A percentile compares a stretch with the other conserved stretches of the same genome.
Evolutionary conservation across 2,113 vertebrate genomes (phyloP).

Genomic region (Marmota monax): DNA sequence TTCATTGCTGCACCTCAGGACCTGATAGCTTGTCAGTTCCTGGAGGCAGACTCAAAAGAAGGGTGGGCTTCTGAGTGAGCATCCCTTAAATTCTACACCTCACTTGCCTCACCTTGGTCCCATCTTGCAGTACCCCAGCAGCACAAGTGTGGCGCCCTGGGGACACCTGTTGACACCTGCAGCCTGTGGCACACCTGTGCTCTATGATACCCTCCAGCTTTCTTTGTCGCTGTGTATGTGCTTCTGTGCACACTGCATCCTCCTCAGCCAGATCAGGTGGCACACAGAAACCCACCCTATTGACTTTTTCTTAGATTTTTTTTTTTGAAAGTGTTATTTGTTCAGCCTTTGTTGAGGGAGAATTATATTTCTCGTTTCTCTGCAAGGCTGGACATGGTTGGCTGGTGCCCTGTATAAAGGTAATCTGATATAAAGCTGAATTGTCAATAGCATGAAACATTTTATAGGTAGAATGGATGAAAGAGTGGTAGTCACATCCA

Average conservation of each 20-base stretch:
- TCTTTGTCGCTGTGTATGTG: constrained; percentile 31
- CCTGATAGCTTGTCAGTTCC: not conserved
- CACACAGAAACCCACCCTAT: constrained; percentile 40
- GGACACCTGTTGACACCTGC: not conserved
- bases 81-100: not conserved
- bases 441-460: constrained; percentile 26
- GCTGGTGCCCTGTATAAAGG: constrained; percentile 14
- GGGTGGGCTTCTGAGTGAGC: not conserved
- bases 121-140: not conserved
- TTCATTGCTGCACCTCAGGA: not conserved
- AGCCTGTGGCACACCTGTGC: not conserved
- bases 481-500: not conserved
- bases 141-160: not conserved
- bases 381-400: not conserved
- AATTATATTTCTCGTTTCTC: constrained; percentile 54
- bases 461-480: constrained; percentile 17
- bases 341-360: constrained; percentile 25
- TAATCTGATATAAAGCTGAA: constrained; percentile 55
- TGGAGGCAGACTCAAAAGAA: not conserved
- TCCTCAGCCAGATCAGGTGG: constrained; percentile 50
- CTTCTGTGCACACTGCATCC: constrained; percentile 64
- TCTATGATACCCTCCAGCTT: not conserved
- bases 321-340: constrained; percentile 62
- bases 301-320: constrained; percentile 56
- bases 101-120: not conserved